These are phyloP conservation scores for Lasioglossum zephyrum DNA, from an alignment of 2,888 invertebrate genomes.

Conservation along the genomic window DNA sequence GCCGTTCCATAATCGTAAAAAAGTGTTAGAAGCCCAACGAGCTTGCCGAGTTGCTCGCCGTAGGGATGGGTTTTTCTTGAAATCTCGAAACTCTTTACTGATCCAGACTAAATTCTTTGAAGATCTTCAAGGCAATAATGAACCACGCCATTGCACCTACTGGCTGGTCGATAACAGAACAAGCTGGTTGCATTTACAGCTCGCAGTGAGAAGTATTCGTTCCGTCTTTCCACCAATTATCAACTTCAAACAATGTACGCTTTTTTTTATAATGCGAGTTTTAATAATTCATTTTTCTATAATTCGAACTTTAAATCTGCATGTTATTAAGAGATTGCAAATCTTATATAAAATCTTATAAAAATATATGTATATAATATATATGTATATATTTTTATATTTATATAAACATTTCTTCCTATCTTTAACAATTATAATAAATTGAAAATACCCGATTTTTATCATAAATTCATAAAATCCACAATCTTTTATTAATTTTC, in stretches of 20 bases:
- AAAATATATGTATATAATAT: no score
- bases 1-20: conserved; percentile 2
- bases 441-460: no score
- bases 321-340: no score
- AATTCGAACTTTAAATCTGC: no score
- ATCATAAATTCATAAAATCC: no score
- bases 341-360: no score
- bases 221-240: not conserved
- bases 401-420: no score
- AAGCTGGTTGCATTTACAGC: not conserved
- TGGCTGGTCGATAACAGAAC: not conserved
- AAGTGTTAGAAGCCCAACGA: not conserved
- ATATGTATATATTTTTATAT: no score
- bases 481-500: no score
- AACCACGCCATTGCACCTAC: not conserved
- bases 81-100: not conserved
- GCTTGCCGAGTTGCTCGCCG: not conserved
- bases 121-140: conserved; percentile 4
- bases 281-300: not conserved
- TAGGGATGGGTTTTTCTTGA: not conserved
- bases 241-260: not conserved
- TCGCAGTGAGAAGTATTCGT: not conserved
- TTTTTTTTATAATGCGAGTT: not conserved
- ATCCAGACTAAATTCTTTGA: conserved; percentile 1
- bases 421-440: no score